These are phyloP conservation scores for Perizoma affinitatum DNA, from an alignment of 2,888 invertebrate species.

Conservation along the genomic window DNA sequence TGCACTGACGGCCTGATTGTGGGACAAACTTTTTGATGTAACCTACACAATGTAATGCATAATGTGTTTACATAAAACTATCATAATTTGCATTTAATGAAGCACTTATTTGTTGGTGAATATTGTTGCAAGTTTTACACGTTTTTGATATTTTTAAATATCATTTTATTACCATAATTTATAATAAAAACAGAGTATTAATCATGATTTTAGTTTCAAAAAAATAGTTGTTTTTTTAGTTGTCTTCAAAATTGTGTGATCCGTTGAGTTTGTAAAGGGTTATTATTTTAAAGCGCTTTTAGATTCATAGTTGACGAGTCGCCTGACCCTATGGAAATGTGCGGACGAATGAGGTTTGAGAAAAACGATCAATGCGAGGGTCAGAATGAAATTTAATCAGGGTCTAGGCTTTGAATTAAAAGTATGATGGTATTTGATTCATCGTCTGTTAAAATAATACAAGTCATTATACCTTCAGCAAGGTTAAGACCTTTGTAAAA, in stretches of 20 bases:
- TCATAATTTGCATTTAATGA: too few relatives aligned
- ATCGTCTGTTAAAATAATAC: not conserved
- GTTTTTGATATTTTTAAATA: too few relatives aligned
- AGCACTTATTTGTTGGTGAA: too few relatives aligned
- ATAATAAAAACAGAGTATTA: too few relatives aligned
- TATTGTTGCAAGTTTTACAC: too few relatives aligned
- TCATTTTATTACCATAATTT: too few relatives aligned
- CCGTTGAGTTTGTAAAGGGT: slow-evolving; percentile 2
- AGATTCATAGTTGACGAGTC: slow-evolving; percentile 21
- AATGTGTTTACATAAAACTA: too few relatives aligned
- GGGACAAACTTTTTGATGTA: not conserved
- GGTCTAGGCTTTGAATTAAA: slow-evolving; percentile 17
- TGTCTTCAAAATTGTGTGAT: slow-evolving; percentile 4
- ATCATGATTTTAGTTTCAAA: too few relatives aligned
- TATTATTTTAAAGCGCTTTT: slow-evolving; percentile 21
- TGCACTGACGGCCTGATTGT: slow-evolving; percentile 5
- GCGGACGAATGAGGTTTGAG: slow-evolving; percentile 13
- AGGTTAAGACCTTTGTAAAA: too few relatives aligned
- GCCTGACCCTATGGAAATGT: slow-evolving; percentile 15
- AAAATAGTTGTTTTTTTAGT: too few relatives aligned
- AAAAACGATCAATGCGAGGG: slow-evolving; percentile 17
- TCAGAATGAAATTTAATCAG: slow-evolving; percentile 21
- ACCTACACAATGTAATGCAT: not conserved
- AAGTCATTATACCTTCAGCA: too few relatives aligned
- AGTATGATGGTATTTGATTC: slow-evolving; percentile 7